Conservation (phyloP, 2,888 invertebrate genomes). For the Herminia tarsipennalis region DNA sequence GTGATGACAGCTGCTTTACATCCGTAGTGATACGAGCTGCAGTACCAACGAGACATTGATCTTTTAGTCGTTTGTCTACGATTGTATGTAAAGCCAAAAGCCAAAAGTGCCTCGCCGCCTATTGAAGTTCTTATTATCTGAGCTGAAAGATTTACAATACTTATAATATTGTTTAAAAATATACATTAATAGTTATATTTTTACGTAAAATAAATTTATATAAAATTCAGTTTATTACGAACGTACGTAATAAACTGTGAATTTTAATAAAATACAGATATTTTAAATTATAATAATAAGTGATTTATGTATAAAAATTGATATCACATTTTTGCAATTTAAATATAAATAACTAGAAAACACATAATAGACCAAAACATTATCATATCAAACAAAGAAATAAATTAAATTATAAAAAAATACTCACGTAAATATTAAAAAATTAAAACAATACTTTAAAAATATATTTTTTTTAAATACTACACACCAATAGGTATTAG, state of each 20-base stretch:
- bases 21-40: conserved; percentile 36
- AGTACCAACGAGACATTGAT: conserved; percentile 39
- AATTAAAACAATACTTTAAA: too few relatives aligned
- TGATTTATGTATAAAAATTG: conserved; percentile 17
- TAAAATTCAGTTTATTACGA: too few relatives aligned
- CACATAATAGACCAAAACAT: too few relatives aligned
- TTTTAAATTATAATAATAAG: conserved; percentile 4
- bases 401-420: too few relatives aligned
- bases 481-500: too few relatives aligned
- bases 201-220: too few relatives aligned
- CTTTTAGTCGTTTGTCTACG: conserved; percentile 13
- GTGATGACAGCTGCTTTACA: conserved; percentile 53
- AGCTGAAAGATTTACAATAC: conserved; percentile 19
- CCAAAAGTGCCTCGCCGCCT: conserved; percentile 8
- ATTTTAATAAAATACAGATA: not conserved
- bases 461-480: too few relatives aligned
- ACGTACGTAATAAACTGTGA: too few relatives aligned
- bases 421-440: too few relatives aligned
- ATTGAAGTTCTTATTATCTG: conserved; percentile 11
- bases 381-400: conserved; percentile 33
- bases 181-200: too few relatives aligned
- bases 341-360: conserved; percentile 29
- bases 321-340: conserved; percentile 22
- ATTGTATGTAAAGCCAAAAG: conserved; percentile 23
- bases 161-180: too few relatives aligned